These are phyloP conservation scores for Dioctria linearis DNA, from an alignment of 2,888 invertebrate genomes.

Conservation along the genomic window DNA sequence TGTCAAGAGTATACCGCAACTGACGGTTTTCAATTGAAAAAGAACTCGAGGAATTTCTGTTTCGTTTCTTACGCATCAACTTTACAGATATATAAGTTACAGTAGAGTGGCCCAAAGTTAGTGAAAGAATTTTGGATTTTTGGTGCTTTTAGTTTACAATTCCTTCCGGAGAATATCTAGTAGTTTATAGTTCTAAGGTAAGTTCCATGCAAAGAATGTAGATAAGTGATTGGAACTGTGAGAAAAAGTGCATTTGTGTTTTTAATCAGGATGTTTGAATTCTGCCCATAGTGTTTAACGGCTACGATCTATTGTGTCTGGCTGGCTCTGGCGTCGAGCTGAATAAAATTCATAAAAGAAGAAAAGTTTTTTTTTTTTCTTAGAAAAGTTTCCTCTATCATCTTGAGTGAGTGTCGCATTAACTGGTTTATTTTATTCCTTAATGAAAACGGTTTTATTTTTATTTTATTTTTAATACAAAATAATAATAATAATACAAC, in stretches of 20 bases:
- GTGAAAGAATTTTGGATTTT: neutral
- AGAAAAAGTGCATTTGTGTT: slow-evolving; percentile 27
- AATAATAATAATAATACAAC: slow-evolving; percentile 27
- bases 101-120: neutral
- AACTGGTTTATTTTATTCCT: slow-evolving; percentile 47
- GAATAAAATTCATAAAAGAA: neutral
- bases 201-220: slow-evolving; percentile 9
- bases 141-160: slow-evolving; percentile 19
- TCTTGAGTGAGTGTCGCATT: slow-evolving; percentile 31
- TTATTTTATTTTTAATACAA: neutral
- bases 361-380: slow-evolving; percentile 15
- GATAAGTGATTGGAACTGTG: slow-evolving; percentile 6
- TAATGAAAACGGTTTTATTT: slow-evolving; percentile 17
- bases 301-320: neutral
- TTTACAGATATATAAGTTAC: slow-evolving; percentile 10
- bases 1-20: slow-evolving; percentile 70
- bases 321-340: neutral
- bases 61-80: neutral
- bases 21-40: slow-evolving; percentile 63
- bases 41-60: slow-evolving; percentile 24
- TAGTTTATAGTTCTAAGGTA: slow-evolving; percentile 44
- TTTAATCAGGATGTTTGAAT: slow-evolving; percentile 18
- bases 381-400: slow-evolving; percentile 9
- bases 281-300: neutral
- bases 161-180: neutral